Conservation (phyloP, 2,797 vertebrate genomes). For the Furcifer pardalis region DNA sequence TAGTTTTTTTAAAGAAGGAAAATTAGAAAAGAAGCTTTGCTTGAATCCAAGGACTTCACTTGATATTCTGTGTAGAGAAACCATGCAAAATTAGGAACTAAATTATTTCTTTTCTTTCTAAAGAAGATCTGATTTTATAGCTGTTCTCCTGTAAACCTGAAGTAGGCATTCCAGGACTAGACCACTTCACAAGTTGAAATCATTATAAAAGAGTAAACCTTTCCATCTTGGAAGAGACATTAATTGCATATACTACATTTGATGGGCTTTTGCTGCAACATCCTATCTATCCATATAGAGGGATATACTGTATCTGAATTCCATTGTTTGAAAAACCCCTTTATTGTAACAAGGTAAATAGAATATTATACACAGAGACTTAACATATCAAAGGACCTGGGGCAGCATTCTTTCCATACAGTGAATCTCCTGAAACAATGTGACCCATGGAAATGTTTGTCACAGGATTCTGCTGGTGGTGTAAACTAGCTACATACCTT, state of each 20-base stretch:
- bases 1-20: slow-evolving; percentile 29
- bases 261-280: background rate
- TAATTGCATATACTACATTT: background rate
- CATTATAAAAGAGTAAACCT: background rate
- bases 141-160: background rate
- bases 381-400: background rate
- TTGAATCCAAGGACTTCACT: slow-evolving; percentile 37
- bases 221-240: background rate
- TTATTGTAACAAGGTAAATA: background rate
- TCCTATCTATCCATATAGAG: background rate
- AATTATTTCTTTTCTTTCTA: background rate
- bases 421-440: background rate
- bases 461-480: background rate
- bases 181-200: background rate
- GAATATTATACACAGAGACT: background rate
- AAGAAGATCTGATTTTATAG: background rate
- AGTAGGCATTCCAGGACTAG: background rate
- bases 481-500: background rate
- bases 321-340: background rate
- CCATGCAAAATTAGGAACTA: slow-evolving; percentile 48
- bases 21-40: slow-evolving; percentile 43
- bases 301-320: background rate
- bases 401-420: background rate
- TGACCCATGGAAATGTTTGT: background rate
- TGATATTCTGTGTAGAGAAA: slow-evolving; percentile 37